Conservation (phyloP, 1,140 invertebrate genomes). For the Chironomus striatipennis region DNA sequence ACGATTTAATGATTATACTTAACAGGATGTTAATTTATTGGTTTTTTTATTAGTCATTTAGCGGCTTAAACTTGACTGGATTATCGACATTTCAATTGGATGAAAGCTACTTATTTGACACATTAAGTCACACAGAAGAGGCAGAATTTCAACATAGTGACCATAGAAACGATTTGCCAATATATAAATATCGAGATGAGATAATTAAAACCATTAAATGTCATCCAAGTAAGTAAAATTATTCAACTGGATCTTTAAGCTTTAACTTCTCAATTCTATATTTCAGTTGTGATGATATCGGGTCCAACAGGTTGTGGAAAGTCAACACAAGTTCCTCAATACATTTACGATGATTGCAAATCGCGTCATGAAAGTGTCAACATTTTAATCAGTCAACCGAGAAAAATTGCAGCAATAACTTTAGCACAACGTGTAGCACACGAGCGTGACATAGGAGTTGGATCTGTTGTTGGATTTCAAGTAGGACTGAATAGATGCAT, state of each 20-base stretch:
- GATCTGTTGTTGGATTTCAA: constrained; percentile 76
- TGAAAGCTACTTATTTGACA: too few species aligned
- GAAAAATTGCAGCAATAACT: constrained; percentile 75
- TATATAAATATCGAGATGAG: constrained; percentile 30
- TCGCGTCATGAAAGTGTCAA: constrained; percentile 55
- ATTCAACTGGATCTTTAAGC: too few species aligned
- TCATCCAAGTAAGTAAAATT: constrained; percentile 37
- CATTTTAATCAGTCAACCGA: constrained; percentile 81
- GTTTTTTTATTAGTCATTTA: too few species aligned
- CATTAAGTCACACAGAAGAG: too few species aligned
- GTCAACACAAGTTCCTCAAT: constrained; percentile 82
- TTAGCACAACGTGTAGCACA: constrained; percentile 66
- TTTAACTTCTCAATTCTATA: too few species aligned
- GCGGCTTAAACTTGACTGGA: too few species aligned
- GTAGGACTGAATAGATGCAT: constrained; percentile 42
- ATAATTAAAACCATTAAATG: constrained; percentile 54
- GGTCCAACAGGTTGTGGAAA: constrained; percentile 74
- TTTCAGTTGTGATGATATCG: constrained; percentile 66
- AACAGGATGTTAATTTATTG: too few species aligned
- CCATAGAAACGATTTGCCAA: neutral
- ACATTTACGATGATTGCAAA: constrained; percentile 67
- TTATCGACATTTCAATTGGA: too few species aligned
- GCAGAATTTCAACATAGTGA: neutral
- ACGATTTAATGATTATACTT: too few species aligned
- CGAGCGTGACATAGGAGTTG: constrained; percentile 69